phyloP scores from a whole-genome alignment of 1,140 invertebrate species.

The Aradophagus sp. region DNA sequence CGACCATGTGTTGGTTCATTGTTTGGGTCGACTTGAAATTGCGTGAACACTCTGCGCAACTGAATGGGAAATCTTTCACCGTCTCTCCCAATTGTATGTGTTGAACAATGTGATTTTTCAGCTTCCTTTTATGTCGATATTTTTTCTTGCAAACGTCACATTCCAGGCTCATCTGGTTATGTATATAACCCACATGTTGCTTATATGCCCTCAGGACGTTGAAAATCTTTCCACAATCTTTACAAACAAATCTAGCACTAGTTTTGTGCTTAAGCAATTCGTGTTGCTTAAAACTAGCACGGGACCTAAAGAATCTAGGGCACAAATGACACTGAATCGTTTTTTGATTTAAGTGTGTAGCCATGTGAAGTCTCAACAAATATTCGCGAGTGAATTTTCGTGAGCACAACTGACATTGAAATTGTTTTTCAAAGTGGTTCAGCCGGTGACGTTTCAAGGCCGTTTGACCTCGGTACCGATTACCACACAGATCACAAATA shows the following conservation, averaged over 20 bases:
- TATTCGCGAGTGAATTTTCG: constrained; percentile 21
- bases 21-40: constrained; percentile 2
- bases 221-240: neutral
- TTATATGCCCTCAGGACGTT: neutral
- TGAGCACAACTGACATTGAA: constrained; percentile 16
- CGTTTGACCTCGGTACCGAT: constrained; percentile 1
- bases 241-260: constrained; percentile 12
- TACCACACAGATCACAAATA: constrained; percentile 14
- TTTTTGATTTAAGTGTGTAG: constrained; percentile 10
- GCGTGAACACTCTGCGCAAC: constrained; percentile 4
- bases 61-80: neutral
- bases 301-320: constrained; percentile 2
- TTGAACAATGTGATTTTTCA: constrained; percentile 1
- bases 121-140: neutral
- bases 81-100: constrained; percentile 1
- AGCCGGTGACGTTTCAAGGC: constrained; percentile 16
- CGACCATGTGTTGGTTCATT: constrained; percentile 9
- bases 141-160: constrained; percentile 27
- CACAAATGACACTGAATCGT: constrained; percentile 10
- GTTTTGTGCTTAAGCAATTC: constrained; percentile 21
- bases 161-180: neutral
- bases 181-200: neutral
- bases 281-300: constrained; percentile 18
- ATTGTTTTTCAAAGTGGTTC: constrained; percentile 26
- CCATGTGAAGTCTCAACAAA: constrained; percentile 23